A percentile compares a stretch with the other conserved stretches of the same genome.
Evolutionary conservation across 2,888 invertebrate genomes (phyloP).

Genomic region (Lathronympha strigana): DNA sequence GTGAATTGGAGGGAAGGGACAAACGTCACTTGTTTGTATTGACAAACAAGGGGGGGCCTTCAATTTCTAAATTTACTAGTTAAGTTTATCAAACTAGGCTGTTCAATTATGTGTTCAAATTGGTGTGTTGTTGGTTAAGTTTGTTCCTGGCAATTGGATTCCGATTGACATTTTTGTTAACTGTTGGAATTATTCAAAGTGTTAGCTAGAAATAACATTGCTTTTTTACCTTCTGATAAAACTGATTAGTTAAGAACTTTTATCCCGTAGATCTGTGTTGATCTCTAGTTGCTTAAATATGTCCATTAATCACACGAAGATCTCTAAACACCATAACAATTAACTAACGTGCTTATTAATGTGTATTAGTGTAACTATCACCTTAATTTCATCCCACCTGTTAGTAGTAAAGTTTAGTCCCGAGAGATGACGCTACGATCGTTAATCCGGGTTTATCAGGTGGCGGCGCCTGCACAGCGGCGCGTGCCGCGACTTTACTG

Average conservation of each 20-base stretch:
- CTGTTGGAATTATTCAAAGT: too few relatives aligned
- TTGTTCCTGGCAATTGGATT: not conserved
- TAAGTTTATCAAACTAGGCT: slow-evolving; percentile 15
- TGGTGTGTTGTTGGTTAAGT: not conserved
- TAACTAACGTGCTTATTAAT: slow-evolving; percentile 8
- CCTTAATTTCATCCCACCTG: slow-evolving; percentile 51
- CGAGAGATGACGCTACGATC: slow-evolving; percentile 31
- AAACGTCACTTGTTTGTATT: slow-evolving; percentile 16
- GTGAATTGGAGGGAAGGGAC: slow-evolving; percentile 19
- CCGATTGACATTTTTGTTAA: not conserved
- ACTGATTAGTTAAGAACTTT: not conserved
- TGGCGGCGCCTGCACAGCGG: slow-evolving; percentile 64
- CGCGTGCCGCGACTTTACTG: slow-evolving; percentile 79
- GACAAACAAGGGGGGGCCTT: slow-evolving; percentile 21
- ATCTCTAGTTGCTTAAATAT: not conserved
- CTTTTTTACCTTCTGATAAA: not conserved
- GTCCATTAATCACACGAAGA: not conserved
- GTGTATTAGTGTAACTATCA: slow-evolving; percentile 15
- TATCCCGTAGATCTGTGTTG: not conserved
- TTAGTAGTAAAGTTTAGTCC: slow-evolving; percentile 38
- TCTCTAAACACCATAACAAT: not conserved
- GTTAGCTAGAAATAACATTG: too few relatives aligned
- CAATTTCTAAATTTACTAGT: too few relatives aligned
- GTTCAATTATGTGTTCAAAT: slow-evolving; percentile 8
- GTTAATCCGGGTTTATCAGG: slow-evolving; percentile 61